Evolutionary conservation across 2,888 invertebrate genomes (phyloP), one percentile per base, ranked within the genome.

Genomic region (Xanthia icteritia): DNA sequence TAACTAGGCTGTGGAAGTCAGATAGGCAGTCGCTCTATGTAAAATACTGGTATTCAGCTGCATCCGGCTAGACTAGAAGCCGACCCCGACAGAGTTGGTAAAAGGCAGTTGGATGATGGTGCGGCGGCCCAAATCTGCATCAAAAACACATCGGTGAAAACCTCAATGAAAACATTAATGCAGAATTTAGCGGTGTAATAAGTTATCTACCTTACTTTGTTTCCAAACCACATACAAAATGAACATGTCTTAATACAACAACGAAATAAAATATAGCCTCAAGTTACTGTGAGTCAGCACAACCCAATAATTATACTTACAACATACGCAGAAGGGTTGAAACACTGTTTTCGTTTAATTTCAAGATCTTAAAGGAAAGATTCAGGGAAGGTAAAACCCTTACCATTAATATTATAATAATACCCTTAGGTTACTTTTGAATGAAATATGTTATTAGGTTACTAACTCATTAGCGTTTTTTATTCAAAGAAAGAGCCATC

Each of bases 291-390:
- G 6, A 76, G 69, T 31, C 15, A 51, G 39, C n/a, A n/a, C 9
- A 56, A 54, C 48, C 15, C 15, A 69, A 45, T 51, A 64, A 58
- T 80, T 70, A 70, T 23, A 42, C 60, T 66, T 54, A 70, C 68
- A 61, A 76, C 76, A 67, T 42, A 61, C 66, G 48, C 15, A 42
- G 17, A 15, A 61, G n/a, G 39, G 23, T 64, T 58, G 36, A n/a
- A 68, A 51, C 23, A 45, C 13, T 81, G 68, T 81, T 81, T 81
- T 72, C 81, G 31, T 81, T 81, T 68, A 81, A 81, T 81, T 81
- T 48, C 68, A 67, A 68, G 9, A 58, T 68, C 70, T 67, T 67
- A 56, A 70, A 63, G 80, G 64, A 69, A 79, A 79, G 36, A 68
- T 81, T 67, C 77, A 6, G 13, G 58, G 63, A 72, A 81, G 48